phyloP scores from a whole-genome alignment of 2,797 vertebrate species.

The Onychomys leucogaster region DNA sequence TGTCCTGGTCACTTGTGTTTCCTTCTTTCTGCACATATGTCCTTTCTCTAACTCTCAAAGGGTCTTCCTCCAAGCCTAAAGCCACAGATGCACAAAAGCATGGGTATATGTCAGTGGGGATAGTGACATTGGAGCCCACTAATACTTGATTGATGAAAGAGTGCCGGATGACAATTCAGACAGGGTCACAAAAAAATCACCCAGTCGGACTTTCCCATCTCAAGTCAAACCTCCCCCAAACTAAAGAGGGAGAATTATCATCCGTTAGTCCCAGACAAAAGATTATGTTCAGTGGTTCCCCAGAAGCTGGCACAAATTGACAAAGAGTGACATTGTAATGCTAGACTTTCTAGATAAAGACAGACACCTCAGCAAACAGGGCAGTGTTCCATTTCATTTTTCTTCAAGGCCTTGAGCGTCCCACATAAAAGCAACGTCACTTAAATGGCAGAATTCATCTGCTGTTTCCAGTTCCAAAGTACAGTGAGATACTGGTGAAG shows the following conservation, averaged over 20 bases:
- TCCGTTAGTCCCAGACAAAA: conserved; percentile 41
- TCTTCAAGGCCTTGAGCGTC: neutral
- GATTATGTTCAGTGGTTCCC: conserved; percentile 62
- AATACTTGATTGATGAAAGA: neutral
- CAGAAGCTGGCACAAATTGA: conserved; percentile 55
- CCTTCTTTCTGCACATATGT: neutral
- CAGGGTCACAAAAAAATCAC: conserved; percentile 20
- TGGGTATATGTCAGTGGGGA: neutral
- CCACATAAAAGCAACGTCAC: neutral
- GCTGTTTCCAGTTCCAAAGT: conserved; percentile 43
- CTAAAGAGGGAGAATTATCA: conserved; percentile 50
- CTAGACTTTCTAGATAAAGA: conserved; percentile 56
- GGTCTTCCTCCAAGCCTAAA: neutral
- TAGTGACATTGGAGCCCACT: neutral
- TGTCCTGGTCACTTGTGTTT: neutral
- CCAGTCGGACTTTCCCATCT: conserved; percentile 40
- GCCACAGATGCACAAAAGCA: neutral
- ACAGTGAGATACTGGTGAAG: neutral
- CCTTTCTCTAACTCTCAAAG: conserved; percentile 12
- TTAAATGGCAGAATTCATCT: conserved; percentile 39
- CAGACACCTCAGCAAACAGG: conserved; percentile 52
- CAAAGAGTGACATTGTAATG: conserved; percentile 67
- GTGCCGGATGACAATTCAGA: neutral
- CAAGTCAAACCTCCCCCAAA: neutral
- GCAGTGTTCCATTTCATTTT: conserved; percentile 63